Evolutionary conservation across 2,888 invertebrate genomes (phyloP), one percentile per base, ranked within the genome.

Genomic region (Diarsia mendica): DNA sequence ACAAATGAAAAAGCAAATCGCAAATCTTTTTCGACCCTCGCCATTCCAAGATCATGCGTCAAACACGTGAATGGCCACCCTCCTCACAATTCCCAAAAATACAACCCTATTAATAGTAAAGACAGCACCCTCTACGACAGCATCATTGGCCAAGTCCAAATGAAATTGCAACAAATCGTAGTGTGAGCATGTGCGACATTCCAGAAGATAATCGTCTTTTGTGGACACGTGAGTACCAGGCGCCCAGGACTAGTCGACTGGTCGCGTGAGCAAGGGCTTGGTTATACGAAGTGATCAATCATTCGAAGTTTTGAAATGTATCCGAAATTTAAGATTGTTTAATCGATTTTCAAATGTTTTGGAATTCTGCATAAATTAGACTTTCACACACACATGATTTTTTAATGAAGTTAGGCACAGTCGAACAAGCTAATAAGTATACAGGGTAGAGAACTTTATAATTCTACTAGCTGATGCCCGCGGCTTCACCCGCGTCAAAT

Each of bases 241-340:
- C 4, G 33, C 0, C 2, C 33, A 60, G 60, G 10, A 60, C 3
- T 60, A 1, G 3, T 2, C 3, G 2, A 28, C 2, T 18, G 20
- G 4, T 77, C 79, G 72, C 75, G 84, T 76, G 72, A 82, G 15
- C 58, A 39, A 39, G 8, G 8, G 39, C 64, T 48, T 18, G 13
- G 77, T 44, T 23, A 73, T 72, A 46, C 66, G 51, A 66, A 66
- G 23, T 75, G 44, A 77, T 85, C 51, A 77, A 87, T 88, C 79
- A 75, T 61, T 74, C 72, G 68, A 48, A 76, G 75, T 86, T 88
- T 86, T 85, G 80, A 76, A 67, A 69, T 46, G 11, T 67, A 67
- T 20, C 80, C 69, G 85, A 88, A 75, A 69, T n/a, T n/a, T n/a
- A n/a, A 48, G 79, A 80, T 82, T 75, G 48, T 77, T 46, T 65